A percentile compares a stretch with the other conserved stretches of the same genome.
Conservation (phyloP, 2,888 invertebrate species). For the Leistus spinibarbis region DNA sequence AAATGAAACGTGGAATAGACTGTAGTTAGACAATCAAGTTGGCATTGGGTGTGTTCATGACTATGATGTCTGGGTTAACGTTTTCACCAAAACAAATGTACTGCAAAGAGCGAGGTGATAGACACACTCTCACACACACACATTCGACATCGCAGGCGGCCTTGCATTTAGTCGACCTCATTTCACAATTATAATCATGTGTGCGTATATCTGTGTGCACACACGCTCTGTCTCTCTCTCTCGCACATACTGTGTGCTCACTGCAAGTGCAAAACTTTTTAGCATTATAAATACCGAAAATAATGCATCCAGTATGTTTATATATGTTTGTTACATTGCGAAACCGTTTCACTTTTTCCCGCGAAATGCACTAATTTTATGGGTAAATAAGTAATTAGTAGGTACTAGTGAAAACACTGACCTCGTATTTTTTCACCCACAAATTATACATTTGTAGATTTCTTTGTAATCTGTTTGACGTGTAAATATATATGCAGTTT, state of each 20-base stretch:
- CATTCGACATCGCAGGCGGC: slow-evolving; percentile 1
- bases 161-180: slow-evolving; percentile 56
- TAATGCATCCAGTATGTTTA: slow-evolving; percentile 1
- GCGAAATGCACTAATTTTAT: slow-evolving; percentile 34
- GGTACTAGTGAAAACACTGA: slow-evolving; percentile 2
- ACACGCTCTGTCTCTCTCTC: slow-evolving; percentile 39
- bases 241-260: background rate
- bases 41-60: background rate
- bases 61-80: background rate
- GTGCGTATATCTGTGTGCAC: slow-evolving; percentile 45
- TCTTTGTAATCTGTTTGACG: background rate
- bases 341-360: slow-evolving; percentile 18
- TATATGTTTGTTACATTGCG: background rate
- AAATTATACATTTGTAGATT: too few relatives aligned
- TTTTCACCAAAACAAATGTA: background rate
- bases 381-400: slow-evolving; percentile 19
- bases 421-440: background rate
- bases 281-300: slow-evolving; percentile 10
- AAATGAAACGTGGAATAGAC: background rate
- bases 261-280: slow-evolving; percentile 2
- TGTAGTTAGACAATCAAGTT: background rate
- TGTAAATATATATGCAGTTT: background rate
- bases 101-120: background rate
- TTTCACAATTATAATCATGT: slow-evolving; percentile 55
- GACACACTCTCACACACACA: background rate